Percentiles rank a stretch among this genome's conserved stretches.
phyloP scores from a whole-genome alignment of 2,113 vertebrate genomes.

The Dermatemys mawii region DNA sequence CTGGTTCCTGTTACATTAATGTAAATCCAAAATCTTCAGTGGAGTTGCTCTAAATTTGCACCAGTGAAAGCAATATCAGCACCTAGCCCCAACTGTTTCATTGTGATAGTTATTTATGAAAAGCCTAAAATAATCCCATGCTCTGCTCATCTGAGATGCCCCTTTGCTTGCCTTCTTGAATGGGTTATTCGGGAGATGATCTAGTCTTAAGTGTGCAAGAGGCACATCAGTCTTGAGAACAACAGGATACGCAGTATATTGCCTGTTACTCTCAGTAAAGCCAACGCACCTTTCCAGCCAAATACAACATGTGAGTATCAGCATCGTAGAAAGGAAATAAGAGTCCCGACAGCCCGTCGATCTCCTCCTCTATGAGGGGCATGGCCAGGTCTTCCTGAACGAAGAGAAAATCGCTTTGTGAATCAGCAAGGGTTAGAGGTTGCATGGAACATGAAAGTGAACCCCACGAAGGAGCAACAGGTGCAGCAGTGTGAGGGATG shows the following conservation, averaged over 20 bases:
- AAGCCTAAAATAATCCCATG: not conserved
- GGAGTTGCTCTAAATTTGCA: not conserved
- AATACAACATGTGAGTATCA: conserved; percentile 96
- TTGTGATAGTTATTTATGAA: not conserved
- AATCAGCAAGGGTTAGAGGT: not conserved
- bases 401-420: not conserved
- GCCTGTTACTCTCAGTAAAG: not conserved
- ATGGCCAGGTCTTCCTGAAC: conserved; percentile 91
- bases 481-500: not conserved
- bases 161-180: accelerated
- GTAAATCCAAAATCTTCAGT: not conserved
- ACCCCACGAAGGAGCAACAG: not conserved
- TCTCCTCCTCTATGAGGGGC: conserved; percentile 94
- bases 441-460: not conserved
- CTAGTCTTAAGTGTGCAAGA: accelerated
- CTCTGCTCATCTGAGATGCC: not conserved
- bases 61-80: not conserved
- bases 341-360: conserved; percentile 94
- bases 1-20: not conserved
- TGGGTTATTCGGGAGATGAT: not conserved
- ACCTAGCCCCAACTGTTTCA: not conserved
- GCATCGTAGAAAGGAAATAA: conserved; percentile 95
- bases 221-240: not conserved
- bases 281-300: conserved; percentile 92
- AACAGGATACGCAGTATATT: not conserved